phyloP scores from a whole-genome alignment of 2,113 vertebrate genomes.

The Channa argus region DNA sequence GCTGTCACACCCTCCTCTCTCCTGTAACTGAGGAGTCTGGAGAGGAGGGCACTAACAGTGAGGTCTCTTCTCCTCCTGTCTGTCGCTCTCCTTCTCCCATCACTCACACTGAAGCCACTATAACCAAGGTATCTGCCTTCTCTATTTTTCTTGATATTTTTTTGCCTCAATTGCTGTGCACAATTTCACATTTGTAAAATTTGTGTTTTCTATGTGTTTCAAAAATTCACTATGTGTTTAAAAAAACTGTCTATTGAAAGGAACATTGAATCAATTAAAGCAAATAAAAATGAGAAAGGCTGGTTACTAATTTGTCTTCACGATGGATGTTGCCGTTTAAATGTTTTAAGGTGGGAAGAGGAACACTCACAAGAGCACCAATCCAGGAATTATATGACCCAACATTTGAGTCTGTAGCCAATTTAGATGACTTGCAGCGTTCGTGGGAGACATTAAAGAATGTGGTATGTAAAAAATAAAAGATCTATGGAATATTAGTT shows the following conservation, averaged over 20 bases:
- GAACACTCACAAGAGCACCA: slow-evolving; percentile 82
- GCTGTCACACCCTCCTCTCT: slow-evolving; percentile 97
- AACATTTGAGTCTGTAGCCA: slow-evolving; percentile 87
- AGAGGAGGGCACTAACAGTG: slow-evolving; percentile 97
- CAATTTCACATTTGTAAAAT: no score
- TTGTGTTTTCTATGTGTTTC: no score
- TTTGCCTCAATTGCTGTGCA: not conserved
- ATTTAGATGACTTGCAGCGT: slow-evolving; percentile 93
- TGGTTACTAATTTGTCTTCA: not conserved
- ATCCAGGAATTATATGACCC: slow-evolving; percentile 88
- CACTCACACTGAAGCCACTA: slow-evolving; percentile 89
- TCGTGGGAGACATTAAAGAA: slow-evolving; percentile 99
- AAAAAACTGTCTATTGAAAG: no score
- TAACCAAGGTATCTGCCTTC: slow-evolving; percentile 89
- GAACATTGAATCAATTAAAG: no score
- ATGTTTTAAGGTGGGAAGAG: slow-evolving; percentile 79
- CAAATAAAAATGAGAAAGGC: no score
- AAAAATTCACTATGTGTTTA: no score
- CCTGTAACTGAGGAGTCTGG: slow-evolving; percentile 99
- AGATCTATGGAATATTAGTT: not conserved
- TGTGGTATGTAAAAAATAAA: slow-evolving; percentile 85
- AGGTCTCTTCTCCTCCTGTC: slow-evolving; percentile 92
- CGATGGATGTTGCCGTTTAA: slow-evolving; percentile 11
- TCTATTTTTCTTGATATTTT: not conserved
- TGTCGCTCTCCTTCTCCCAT: slow-evolving; percentile 97